Evolutionary conservation across 2,113 vertebrate species (phyloP).

Genomic region (Aphelocoma coerulescens): DNA sequence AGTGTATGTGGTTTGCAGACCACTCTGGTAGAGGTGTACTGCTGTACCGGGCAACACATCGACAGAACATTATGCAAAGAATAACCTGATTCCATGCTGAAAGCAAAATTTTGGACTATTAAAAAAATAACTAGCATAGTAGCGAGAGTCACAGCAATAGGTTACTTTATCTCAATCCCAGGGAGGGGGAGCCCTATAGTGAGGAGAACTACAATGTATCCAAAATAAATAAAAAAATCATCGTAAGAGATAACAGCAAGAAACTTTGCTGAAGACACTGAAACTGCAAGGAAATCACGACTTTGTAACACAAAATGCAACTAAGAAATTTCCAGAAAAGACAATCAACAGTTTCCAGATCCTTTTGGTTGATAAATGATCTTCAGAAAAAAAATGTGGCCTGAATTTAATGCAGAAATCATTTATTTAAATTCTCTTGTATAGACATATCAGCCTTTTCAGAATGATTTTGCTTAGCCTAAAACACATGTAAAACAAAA

Average conservation of each 20-base stretch:
- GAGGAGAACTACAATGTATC: not conserved
- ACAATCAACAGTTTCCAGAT: not conserved
- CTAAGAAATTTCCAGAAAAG: not conserved
- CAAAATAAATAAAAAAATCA: not conserved
- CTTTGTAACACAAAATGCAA: not conserved
- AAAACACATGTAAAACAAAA: not conserved
- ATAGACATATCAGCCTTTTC: not conserved
- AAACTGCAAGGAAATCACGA: not conserved
- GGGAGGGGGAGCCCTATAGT: not conserved
- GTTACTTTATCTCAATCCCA: not conserved
- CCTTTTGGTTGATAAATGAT: not conserved
- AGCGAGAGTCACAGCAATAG: not conserved
- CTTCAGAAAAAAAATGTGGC: not conserved
- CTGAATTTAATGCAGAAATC: not conserved
- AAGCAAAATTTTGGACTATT: not conserved
- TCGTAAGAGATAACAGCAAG: not conserved
- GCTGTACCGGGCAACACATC: not conserved
- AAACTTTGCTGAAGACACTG: not conserved
- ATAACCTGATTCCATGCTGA: not conserved
- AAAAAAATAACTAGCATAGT: not conserved
- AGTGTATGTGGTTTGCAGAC: fast-evolving
- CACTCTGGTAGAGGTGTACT: not conserved
- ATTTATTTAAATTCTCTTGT: not conserved
- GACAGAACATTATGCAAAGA: not conserved
- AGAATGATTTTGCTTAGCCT: not conserved